Evolutionary conservation across 2,888 invertebrate genomes (phyloP).

Genomic region (Brenthis daphne): DNA sequence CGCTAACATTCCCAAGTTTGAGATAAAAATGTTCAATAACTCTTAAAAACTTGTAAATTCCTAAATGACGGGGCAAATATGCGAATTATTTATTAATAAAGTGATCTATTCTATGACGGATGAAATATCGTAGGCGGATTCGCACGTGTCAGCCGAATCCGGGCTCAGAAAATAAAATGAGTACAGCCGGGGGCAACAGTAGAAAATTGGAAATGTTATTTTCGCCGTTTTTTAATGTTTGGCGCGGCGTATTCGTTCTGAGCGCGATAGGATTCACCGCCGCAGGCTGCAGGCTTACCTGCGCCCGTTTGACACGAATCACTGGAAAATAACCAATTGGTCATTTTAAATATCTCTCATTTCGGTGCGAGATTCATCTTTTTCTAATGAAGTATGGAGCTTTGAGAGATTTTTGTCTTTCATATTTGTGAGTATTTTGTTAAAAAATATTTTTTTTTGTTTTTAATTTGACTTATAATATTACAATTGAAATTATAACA

Average conservation of each 20-base stretch:
- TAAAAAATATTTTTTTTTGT: too few relatives aligned
- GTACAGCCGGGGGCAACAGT: conserved; percentile 76
- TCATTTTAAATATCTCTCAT: conserved; percentile 55
- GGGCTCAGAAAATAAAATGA: conserved; percentile 77
- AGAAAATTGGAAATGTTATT: conserved; percentile 84
- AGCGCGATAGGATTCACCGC: conserved; percentile 68
- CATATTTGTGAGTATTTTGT: not conserved
- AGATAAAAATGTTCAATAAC: conserved; percentile 3
- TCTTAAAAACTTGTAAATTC: not conserved
- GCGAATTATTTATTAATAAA: conserved; percentile 75
- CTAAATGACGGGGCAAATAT: not conserved
- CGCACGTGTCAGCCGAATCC: conserved; percentile 71
- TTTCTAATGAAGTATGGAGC: not conserved
- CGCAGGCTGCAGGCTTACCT: conserved; percentile 53
- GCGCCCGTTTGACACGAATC: conserved; percentile 63
- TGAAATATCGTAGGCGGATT: conserved; percentile 70
- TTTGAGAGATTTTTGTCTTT: not conserved
- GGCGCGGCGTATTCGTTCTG: conserved; percentile 56
- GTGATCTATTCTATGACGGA: conserved; percentile 70
- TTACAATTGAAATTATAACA: too few relatives aligned
- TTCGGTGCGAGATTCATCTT: conserved; percentile 11
- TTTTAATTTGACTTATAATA: too few relatives aligned
- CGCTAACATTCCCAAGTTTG: not conserved
- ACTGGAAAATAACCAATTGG: conserved; percentile 65
- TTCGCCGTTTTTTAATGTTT: conserved; percentile 82